Percentiles rank a stretch among this genome's conserved stretches.
Conservation (phyloP, 1,140 invertebrate genomes). For the Macrobrachium nipponense region DNA sequence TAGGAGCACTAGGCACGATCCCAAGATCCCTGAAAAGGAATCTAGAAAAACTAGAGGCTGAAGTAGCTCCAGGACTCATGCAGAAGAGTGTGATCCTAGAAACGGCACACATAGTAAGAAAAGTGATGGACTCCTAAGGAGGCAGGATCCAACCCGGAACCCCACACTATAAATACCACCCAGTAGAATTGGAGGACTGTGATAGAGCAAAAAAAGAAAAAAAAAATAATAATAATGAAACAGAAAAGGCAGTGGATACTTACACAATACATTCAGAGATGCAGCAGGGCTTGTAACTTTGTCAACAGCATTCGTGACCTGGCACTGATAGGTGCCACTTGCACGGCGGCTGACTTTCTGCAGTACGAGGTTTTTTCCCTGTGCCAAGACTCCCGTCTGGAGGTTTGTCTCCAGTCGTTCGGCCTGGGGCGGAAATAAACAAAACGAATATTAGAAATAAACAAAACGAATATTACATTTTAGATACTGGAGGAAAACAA, state of each 20-base stretch:
- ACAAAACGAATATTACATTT: neutral
- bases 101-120: too few relatives aligned
- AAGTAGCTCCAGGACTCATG: too few relatives aligned
- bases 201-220: too few relatives aligned
- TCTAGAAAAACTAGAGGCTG: too few relatives aligned
- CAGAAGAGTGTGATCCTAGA: too few relatives aligned
- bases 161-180: too few relatives aligned
- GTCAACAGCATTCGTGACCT: slow-evolving; percentile 21
- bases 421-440: neutral
- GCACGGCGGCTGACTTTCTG: slow-evolving; percentile 25
- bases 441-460: neutral
- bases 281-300: slow-evolving; percentile 32
- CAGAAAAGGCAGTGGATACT: neutral
- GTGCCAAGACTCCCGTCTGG: slow-evolving; percentile 23
- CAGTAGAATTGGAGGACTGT: too few relatives aligned
- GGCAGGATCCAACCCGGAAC: too few relatives aligned
- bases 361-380: slow-evolving; percentile 37
- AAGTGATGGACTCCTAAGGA: too few relatives aligned
- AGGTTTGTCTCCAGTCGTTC: neutral
- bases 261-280: slow-evolving; percentile 27
- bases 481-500: neutral
- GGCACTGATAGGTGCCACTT: slow-evolving; percentile 29
- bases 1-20: too few relatives aligned
- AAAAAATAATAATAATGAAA: neutral
- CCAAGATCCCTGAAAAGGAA: too few relatives aligned